Conservation (phyloP, 35 echinoderm and acorn worm species). For the Ptychodera flava region DNA sequence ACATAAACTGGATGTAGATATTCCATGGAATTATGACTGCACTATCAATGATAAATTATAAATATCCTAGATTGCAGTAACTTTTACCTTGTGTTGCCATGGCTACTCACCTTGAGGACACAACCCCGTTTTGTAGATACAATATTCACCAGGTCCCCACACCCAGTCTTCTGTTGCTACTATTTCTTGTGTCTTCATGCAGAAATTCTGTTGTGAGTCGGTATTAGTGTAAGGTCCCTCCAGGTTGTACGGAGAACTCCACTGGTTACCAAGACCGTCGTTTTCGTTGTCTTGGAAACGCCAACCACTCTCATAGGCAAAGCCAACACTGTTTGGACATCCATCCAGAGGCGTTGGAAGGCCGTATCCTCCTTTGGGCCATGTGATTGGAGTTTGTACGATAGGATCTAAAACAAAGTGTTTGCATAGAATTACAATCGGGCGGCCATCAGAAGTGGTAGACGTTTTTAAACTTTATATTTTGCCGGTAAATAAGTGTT, state of each 20-base stretch:
- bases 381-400: conserved; percentile 4
- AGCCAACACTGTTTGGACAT: conserved; percentile 31
- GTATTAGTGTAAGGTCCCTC: not conserved
- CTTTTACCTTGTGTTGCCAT: too few species aligned
- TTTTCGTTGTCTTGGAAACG: conserved; percentile 60
- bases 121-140: conserved; percentile 7
- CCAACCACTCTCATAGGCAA: conserved; percentile 32
- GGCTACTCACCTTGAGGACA: conserved; percentile 8
- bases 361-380: conserved; percentile 56
- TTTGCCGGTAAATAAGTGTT: too few species aligned
- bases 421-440: too few species aligned
- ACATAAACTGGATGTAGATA: too few species aligned
- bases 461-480: too few species aligned
- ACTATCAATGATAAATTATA: too few species aligned
- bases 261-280: conserved; percentile 21
- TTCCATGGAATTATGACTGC: too few species aligned
- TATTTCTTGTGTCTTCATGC: conserved; percentile 29
- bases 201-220: conserved; percentile 34
- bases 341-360: conserved; percentile 35
- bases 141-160: conserved; percentile 33
- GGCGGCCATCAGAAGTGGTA: too few species aligned
- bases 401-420: not conserved
- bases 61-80: too few species aligned
- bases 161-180: not conserved
- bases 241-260: conserved; percentile 17